These are phyloP conservation scores for Bombus turneri DNA, from an alignment of 1,140 invertebrate species.

Conservation along the genomic window DNA sequence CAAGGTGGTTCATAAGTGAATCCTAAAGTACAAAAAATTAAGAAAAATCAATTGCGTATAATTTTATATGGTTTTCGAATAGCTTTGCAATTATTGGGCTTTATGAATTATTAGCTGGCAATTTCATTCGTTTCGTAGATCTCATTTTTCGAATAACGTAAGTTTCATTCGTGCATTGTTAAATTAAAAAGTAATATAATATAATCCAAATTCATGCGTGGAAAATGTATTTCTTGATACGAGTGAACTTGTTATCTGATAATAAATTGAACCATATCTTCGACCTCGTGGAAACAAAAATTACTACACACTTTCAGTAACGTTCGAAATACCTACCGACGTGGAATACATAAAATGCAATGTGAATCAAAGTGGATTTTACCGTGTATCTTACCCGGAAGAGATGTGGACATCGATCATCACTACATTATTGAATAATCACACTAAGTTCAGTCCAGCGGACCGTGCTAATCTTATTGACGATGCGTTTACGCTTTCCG, in stretches of 20 bases:
- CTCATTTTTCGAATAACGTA: not conserved
- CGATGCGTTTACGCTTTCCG: constrained; percentile 89
- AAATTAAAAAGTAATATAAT: not conserved
- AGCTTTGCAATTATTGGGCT: not conserved
- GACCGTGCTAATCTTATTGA: constrained; percentile 90
- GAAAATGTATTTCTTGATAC: not conserved
- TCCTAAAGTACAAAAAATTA: too few species aligned
- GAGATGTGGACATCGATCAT: constrained; percentile 90
- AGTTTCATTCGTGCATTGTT: not conserved
- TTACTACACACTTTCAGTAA: constrained; percentile 79
- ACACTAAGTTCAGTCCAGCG: constrained; percentile 86
- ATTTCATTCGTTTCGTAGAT: constrained; percentile 16
- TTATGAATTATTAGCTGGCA: constrained; percentile 8
- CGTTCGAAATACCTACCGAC: constrained; percentile 85
- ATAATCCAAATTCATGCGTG: too few species aligned
- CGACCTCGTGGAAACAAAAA: not conserved
- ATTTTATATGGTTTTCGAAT: not conserved
- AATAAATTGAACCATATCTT: not conserved
- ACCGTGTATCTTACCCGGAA: constrained; percentile 92
- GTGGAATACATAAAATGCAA: constrained; percentile 93
- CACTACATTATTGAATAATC: constrained; percentile 86
- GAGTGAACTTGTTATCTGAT: constrained; percentile 24
- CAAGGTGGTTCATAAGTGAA: too few species aligned
- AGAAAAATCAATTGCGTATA: not conserved
- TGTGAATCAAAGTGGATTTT: constrained; percentile 93